Percentiles rank a stretch among this genome's conserved stretches.
Evolutionary conservation across 2,888 invertebrate species (phyloP).

Genomic region (Oxystoma pomonae): DNA sequence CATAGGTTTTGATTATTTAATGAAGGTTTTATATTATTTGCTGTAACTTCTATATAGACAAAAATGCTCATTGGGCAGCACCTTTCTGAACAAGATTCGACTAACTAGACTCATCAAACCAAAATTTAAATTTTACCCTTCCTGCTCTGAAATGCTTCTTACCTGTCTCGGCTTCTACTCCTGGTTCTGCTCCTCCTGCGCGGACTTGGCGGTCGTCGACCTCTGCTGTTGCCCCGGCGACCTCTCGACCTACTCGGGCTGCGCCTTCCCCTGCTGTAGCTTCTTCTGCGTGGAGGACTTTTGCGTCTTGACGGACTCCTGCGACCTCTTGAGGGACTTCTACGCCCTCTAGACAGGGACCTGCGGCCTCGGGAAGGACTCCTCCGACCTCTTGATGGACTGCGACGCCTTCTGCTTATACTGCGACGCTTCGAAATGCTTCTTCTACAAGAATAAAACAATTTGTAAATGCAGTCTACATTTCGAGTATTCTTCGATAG

Average conservation of each 20-base stretch:
- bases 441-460: slow-evolving; percentile 39
- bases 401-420: slow-evolving; percentile 34
- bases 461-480: too few relatives aligned
- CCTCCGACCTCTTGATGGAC: slow-evolving; percentile 33
- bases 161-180: slow-evolving; percentile 42
- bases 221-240: slow-evolving; percentile 46
- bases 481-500: too few relatives aligned
- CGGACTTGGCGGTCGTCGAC: slow-evolving; percentile 42
- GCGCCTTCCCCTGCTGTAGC: slow-evolving; percentile 37
- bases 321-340: slow-evolving; percentile 36
- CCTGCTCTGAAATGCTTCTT: too few relatives aligned
- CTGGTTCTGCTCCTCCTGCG: slow-evolving; percentile 27
- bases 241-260: slow-evolving; percentile 40
- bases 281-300: slow-evolving; percentile 36
- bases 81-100: too few relatives aligned
- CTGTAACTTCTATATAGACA: too few relatives aligned
- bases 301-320: slow-evolving; percentile 33
- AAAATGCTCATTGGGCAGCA: too few relatives aligned
- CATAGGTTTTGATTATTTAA: too few relatives aligned
- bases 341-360: slow-evolving; percentile 31
- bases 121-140: too few relatives aligned
- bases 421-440: slow-evolving; percentile 42
- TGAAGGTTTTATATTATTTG: too few relatives aligned
- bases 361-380: slow-evolving; percentile 37
- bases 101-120: too few relatives aligned